Evolutionary conservation across 92 coral and sea anemone genomes (phyloP).

Genomic region (Desmophyllum pertusum): DNA sequence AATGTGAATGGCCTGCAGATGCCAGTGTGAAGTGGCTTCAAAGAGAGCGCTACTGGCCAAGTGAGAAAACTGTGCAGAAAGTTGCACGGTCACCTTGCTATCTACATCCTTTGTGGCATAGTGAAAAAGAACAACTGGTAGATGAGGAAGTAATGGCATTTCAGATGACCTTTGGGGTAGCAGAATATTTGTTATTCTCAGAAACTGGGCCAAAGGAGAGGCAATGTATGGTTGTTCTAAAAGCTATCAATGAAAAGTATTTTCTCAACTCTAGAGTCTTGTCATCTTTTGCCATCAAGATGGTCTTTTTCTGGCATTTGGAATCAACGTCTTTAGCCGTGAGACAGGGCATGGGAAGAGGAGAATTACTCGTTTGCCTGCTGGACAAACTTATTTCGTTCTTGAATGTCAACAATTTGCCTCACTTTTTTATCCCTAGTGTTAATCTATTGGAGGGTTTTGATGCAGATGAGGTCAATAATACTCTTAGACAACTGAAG

Average conservation of each 20-base stretch:
- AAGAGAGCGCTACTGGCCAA: conserved; percentile 30
- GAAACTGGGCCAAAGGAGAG: conserved; percentile 43
- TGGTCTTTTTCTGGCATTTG: conserved; percentile 32
- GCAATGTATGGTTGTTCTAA: conserved; percentile 24
- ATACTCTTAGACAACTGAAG: conserved; percentile 3
- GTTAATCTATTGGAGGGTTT: conserved; percentile 17
- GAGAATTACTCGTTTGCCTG: conserved; percentile 16
- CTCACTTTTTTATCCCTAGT: conserved; percentile 24
- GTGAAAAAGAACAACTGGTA: too few relatives aligned
- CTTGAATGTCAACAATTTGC: conserved; percentile 12
- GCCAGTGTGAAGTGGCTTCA: conserved; percentile 24
- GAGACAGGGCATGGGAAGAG: conserved; percentile 41
- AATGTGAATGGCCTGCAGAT: conserved; percentile 33
- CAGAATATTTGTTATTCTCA: conserved; percentile 25
- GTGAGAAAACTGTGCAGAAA: conserved; percentile 8
- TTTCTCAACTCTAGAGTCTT: conserved; percentile 2
- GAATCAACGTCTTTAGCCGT: conserved; percentile 16
- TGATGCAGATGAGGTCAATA: neutral
- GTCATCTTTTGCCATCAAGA: conserved; percentile 22
- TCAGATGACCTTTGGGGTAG: conserved; percentile 13
- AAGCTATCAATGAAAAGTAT: conserved; percentile 16
- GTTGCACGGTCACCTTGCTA: conserved; percentile 15
- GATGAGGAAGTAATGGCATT: conserved; percentile 16
- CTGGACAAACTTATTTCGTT: conserved; percentile 3
- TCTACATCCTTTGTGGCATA: conserved; percentile 26